Conservation (phyloP, 1,140 invertebrate species). For the Plectrocnemia conspersa region DNA sequence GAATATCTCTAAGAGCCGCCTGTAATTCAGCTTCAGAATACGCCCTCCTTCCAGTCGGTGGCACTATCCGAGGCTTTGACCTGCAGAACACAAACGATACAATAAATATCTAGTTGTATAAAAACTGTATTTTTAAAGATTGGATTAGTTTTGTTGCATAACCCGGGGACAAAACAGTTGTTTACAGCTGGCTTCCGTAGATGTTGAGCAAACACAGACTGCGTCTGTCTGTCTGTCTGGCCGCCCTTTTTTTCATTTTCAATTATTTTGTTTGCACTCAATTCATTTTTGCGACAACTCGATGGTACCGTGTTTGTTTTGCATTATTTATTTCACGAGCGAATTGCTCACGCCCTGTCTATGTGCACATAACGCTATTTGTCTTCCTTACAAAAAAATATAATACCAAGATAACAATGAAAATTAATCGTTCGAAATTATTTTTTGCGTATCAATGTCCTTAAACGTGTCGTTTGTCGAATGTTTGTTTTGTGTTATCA, state of each 20-base stretch:
- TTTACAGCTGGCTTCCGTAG: constrained; percentile 11
- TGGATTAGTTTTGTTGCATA: neutral
- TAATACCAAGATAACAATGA: no score
- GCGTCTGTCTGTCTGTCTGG: constrained; percentile 5
- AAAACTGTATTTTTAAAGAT: no score
- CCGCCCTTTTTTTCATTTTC: constrained; percentile 2
- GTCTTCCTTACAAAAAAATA: no score
- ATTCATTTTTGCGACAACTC: constrained; percentile 17
- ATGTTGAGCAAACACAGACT: constrained; percentile 13
- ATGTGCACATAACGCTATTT: no score
- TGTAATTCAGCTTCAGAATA: constrained; percentile 92
- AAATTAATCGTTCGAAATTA: no score
- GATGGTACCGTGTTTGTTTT: neutral
- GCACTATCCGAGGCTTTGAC: constrained; percentile 52
- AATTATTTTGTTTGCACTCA: constrained; percentile 13
- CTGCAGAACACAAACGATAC: constrained; percentile 31
- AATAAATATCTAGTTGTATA: no score
- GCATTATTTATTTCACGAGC: constrained; percentile 3
- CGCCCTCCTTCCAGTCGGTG: constrained; percentile 59
- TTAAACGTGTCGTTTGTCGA: no score
- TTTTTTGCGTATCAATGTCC: no score
- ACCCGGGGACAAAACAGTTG: neutral
- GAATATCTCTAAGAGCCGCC: constrained; percentile 85
- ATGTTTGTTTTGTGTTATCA: no score
- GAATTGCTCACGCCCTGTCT: neutral